Conservation (phyloP, 2,888 invertebrate genomes). For the Limenitis camilla region DNA sequence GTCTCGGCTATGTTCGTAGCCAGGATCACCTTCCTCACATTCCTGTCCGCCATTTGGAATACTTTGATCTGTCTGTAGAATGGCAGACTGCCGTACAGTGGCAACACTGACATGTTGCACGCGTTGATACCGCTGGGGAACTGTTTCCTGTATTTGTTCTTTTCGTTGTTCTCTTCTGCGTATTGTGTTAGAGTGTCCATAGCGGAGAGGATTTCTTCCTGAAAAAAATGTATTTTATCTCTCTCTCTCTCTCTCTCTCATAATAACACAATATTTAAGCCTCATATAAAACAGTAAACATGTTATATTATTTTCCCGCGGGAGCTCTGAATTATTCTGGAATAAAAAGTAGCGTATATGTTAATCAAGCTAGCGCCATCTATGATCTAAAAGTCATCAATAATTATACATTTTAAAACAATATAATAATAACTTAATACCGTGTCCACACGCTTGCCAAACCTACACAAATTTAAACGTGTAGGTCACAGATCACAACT, state of each 20-base stretch:
- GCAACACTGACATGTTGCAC: conserved; percentile 79
- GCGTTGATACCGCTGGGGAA: conserved; percentile 52
- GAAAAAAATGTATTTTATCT: conserved; percentile 26
- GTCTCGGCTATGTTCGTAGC: conserved; percentile 98
- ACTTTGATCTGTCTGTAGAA: conserved; percentile 71
- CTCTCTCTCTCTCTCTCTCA: too few relatives aligned
- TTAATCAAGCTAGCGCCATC: too few relatives aligned
- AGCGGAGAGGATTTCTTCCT: conserved; percentile 92
- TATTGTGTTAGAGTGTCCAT: conserved; percentile 78
- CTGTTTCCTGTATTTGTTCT: conserved; percentile 59
- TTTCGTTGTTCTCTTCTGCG: conserved; percentile 62
- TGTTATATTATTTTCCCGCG: too few relatives aligned
- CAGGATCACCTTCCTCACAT: conserved; percentile 89
- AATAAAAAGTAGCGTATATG: too few relatives aligned
- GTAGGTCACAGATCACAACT: too few relatives aligned
- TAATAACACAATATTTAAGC: background rate
- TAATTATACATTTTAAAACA: too few relatives aligned
- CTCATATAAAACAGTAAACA: too few relatives aligned
- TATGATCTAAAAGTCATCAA: too few relatives aligned
- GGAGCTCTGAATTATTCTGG: too few relatives aligned
- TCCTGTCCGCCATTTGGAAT: conserved; percentile 81
- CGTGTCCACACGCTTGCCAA: too few relatives aligned
- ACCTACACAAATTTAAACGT: too few relatives aligned
- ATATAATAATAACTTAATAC: too few relatives aligned
- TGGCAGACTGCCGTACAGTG: conserved; percentile 94